Evolutionary conservation across 2,113 vertebrate genomes (phyloP).

Genomic region (Brachypodius melanocephalos): DNA sequence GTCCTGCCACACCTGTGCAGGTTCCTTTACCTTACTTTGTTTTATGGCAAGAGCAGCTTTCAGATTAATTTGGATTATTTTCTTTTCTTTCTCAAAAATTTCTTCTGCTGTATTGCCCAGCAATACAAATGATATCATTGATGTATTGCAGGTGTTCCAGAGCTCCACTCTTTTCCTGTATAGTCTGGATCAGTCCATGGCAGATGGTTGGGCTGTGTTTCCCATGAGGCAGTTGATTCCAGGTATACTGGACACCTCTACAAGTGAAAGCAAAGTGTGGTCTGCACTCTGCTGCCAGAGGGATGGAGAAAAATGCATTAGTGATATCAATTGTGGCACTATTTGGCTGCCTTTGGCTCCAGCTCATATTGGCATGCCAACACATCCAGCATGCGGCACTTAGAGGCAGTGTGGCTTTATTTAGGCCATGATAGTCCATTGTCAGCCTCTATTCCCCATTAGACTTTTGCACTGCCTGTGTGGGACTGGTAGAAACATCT

Average conservation of each 20-base stretch:
- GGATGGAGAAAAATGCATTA: not conserved
- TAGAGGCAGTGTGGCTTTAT: not conserved
- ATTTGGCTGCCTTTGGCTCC: not conserved
- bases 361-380: not conserved
- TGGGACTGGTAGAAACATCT: not conserved
- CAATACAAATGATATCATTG: fast-evolving
- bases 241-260: not conserved
- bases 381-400: fast-evolving
- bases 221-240: not conserved
- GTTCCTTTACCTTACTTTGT: not conserved
- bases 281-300: not conserved
- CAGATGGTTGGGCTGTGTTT: not conserved
- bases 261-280: not conserved
- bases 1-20: too few relatives aligned
- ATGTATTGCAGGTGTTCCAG: not conserved
- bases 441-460: not conserved
- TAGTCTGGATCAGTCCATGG: not conserved
- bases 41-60: not conserved
- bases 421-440: not conserved
- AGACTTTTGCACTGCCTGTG: not conserved
- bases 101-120: not conserved
- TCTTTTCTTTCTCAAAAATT: not conserved
- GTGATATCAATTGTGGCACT: not conserved
- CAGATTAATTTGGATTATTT: not conserved
- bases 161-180: not conserved